Evolutionary conservation across 2,888 invertebrate species (phyloP).

Genomic region (Hirtodrosophila trivittata): DNA sequence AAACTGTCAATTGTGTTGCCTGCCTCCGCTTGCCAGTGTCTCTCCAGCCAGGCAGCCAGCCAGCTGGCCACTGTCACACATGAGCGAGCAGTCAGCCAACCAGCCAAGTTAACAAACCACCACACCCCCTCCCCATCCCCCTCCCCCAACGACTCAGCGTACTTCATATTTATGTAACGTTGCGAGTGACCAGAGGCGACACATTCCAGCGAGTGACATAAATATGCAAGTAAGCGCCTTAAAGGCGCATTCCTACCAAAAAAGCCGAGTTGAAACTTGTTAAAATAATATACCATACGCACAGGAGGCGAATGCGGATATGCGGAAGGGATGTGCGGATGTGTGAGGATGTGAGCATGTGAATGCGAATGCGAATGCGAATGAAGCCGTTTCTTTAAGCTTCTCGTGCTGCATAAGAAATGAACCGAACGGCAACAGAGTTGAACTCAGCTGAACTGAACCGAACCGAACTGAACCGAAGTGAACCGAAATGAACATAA

Average conservation of each 20-base stretch:
- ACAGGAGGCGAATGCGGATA: not conserved
- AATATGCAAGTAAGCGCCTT: conserved; percentile 78
- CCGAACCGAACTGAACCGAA: conserved; percentile 21
- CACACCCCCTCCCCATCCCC: conserved; percentile 1
- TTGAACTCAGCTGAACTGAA: conserved; percentile 11
- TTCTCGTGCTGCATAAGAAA: conserved; percentile 63
- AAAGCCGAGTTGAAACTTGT: conserved; percentile 51
- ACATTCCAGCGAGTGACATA: conserved; percentile 67
- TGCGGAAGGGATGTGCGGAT: conserved; percentile 1
- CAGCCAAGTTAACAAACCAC: conserved; percentile 36
- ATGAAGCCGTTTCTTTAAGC: conserved; percentile 55
- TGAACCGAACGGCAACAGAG: conserved; percentile 33
- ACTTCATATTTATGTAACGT: conserved; percentile 54
- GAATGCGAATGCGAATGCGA: conserved; percentile 9
- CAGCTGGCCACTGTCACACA: conserved; percentile 66
- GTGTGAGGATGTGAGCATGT: no score
- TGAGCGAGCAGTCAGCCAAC: conserved; percentile 57
- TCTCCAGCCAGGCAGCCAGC: conserved; percentile 47
- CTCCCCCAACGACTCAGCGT: not conserved
- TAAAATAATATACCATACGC: conserved; percentile 60
- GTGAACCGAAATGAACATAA: conserved; percentile 48
- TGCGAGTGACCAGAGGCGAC: conserved; percentile 39
- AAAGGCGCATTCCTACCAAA: conserved; percentile 49
- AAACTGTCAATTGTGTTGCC: conserved; percentile 62
- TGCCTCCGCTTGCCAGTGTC: conserved; percentile 21